Conservation (phyloP, 2,797 vertebrate species). For the Nannoperca obscura region DNA sequence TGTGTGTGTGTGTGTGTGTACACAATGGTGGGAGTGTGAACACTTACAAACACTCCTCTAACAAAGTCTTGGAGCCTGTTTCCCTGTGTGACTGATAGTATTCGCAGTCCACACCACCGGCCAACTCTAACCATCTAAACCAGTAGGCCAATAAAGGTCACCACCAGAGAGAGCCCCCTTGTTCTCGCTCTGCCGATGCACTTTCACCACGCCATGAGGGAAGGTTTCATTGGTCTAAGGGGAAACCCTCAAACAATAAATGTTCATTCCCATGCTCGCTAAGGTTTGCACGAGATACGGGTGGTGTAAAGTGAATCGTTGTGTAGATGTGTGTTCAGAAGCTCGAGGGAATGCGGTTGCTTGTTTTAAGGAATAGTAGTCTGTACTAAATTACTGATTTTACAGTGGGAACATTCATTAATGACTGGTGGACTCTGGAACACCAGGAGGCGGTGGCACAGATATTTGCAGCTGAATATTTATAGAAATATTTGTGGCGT, state of each 20-base stretch:
- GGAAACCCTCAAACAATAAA: slow-evolving; percentile 26
- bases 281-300: slow-evolving; percentile 11
- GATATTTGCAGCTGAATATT: not conserved
- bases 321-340: not conserved
- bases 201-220: slow-evolving; percentile 32
- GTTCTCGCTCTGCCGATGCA: slow-evolving; percentile 45
- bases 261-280: slow-evolving; percentile 9
- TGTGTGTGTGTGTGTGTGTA: not conserved
- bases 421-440: not conserved
- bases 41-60: slow-evolving; percentile 8
- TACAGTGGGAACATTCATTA: not conserved
- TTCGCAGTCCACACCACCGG: slow-evolving; percentile 2
- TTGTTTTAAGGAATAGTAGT: not conserved
- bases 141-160: slow-evolving; percentile 58
- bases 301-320: not conserved
- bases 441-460: not conserved
- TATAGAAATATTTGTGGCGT: not conserved
- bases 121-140: slow-evolving; percentile 46
- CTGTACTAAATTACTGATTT: not conserved
- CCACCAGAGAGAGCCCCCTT: slow-evolving; percentile 50
- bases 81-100: slow-evolving; percentile 25
- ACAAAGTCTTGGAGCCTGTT: slow-evolving; percentile 3
- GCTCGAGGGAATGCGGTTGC: not conserved
- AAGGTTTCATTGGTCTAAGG: slow-evolving; percentile 24
- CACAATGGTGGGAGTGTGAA: not conserved